A percentile compares a stretch with the other conserved stretches of the same genome.
Conservation (phyloP, 2,113 vertebrate species). For the Archocentrus centrarchus region DNA sequence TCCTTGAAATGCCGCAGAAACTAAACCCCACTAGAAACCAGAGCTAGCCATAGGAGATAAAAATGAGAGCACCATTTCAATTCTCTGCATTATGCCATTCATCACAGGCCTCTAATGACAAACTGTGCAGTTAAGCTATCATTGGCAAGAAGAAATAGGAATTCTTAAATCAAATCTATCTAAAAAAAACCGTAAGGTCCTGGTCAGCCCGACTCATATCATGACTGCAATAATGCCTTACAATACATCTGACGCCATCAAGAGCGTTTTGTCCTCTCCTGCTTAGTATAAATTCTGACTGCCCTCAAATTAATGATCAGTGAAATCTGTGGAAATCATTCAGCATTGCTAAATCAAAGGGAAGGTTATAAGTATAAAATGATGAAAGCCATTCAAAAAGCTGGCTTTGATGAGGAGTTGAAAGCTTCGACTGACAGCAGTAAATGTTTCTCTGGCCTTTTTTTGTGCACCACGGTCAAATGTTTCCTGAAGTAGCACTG, state of each 20-base stretch:
- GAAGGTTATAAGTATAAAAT: background rate
- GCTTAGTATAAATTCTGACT: background rate
- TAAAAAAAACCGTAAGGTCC: conserved; percentile 9
- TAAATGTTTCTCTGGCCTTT: background rate
- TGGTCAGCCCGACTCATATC: conserved; percentile 34
- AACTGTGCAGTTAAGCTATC: conserved; percentile 43
- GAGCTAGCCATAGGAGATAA: conserved; percentile 47
- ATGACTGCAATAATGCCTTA: conserved; percentile 12
- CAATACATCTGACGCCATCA: background rate
- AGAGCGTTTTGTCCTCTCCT: background rate
- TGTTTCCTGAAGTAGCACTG: background rate
- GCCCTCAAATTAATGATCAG: conserved; percentile 5
- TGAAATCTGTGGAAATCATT: conserved; percentile 19
- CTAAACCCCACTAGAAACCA: conserved; percentile 47
- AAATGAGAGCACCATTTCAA: conserved; percentile 53
- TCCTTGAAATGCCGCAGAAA: conserved; percentile 47
- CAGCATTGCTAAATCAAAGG: background rate
- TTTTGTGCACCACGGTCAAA: background rate
- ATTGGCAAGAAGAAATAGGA: conserved; percentile 34
- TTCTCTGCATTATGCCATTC: conserved; percentile 51
- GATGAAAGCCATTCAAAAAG: background rate
- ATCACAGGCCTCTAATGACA: conserved; percentile 52
- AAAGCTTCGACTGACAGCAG: conserved; percentile 6
- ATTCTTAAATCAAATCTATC: conserved; percentile 51
- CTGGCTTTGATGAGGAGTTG: background rate